Evolutionary conservation across 2,113 vertebrate species (phyloP), one percentile per base, ranked within the genome.

Genomic region (Nothocercus julius): DNA sequence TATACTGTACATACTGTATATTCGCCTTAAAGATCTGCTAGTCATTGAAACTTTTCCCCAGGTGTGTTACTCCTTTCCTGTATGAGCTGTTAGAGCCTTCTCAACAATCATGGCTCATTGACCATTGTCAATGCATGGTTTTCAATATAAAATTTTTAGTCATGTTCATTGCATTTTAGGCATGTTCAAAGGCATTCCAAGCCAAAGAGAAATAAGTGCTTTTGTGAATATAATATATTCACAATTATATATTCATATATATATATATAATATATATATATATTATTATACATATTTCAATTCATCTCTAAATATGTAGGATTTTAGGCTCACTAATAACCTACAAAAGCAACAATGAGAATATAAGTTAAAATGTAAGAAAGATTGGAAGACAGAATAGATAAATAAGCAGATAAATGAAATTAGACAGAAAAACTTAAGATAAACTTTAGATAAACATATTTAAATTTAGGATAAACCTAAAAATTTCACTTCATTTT

Each of bases 141-240:
- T 89, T 30, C n/a, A 86, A 4, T 80, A 14, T 82, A 25, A 77
- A 63, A 40, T 95, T 92, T 96, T 95, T 51, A 91, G 20, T 74
- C 2, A 4, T 63, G 22, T 94, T 89, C 80, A 82, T 36, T 36
- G 36, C 36, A 40, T 95, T 92, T 95, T 51, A 91, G 20, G 72
- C 2, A 4, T 63, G 22, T 94, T 89, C 80, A 82, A 36, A 81
- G 8, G 3, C 9, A 77, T 68, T 87, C 32, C 59, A 93, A 49
- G 7, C 13, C 11, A 1, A 47, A 90, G 84, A 54, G 51, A 90
- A 93, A 15, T 28, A 51, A 38, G 3, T 61, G 34, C 38, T 88
- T 86, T 86, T 47, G 47, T 5, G 34, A n/a, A n/a, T n/a, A n/a
- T n/a, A n/a, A n/a, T n/a, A n/a, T n/a, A n/a, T n/a, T n/a, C n/a